Percentiles rank a stretch among this genome's conserved stretches.
Evolutionary conservation across 2,888 invertebrate genomes (phyloP).

Genomic region (Auanema sp.): DNA sequence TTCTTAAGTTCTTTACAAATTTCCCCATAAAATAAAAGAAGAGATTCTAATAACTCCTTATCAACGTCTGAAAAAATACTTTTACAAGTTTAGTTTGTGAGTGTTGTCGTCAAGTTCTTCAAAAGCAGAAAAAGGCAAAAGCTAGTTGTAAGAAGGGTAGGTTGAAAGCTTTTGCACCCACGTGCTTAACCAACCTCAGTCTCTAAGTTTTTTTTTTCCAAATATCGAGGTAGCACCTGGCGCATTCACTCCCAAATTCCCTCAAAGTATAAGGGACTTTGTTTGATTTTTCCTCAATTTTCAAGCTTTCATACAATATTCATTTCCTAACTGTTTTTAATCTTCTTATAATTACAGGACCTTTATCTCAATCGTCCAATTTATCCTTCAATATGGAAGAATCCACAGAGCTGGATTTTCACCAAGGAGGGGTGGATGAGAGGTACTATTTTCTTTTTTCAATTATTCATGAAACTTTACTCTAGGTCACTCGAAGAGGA

Average conservation of each 20-base stretch:
- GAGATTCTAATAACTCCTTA: constrained; percentile 13
- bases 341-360: constrained; percentile 23
- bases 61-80: constrained; percentile 2
- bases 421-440: constrained; percentile 28
- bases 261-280: constrained; percentile 2
- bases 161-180: constrained; percentile 1
- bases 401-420: constrained; percentile 41
- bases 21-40: constrained; percentile 19
- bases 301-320: neutral
- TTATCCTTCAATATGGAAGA: constrained; percentile 41
- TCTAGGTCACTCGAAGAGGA: constrained; percentile 22
- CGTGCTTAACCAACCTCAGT: too few relatives aligned
- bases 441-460: constrained; percentile 9
- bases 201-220: too few relatives aligned
- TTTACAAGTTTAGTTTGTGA: constrained; percentile 16
- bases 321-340: neutral
- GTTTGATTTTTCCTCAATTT: too few relatives aligned
- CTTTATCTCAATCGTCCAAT: constrained; percentile 30
- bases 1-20: neutral
- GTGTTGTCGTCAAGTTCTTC: constrained; percentile 18
- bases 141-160: constrained; percentile 1
- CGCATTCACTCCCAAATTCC: constrained; percentile 5
- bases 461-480: constrained; percentile 1
- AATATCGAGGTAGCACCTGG: constrained; percentile 1
- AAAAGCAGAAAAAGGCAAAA: constrained; percentile 2